Evolutionary conservation across 1,140 invertebrate species (phyloP), one percentile per base, ranked within the genome.

Genomic region (Halictus rubicundus): DNA sequence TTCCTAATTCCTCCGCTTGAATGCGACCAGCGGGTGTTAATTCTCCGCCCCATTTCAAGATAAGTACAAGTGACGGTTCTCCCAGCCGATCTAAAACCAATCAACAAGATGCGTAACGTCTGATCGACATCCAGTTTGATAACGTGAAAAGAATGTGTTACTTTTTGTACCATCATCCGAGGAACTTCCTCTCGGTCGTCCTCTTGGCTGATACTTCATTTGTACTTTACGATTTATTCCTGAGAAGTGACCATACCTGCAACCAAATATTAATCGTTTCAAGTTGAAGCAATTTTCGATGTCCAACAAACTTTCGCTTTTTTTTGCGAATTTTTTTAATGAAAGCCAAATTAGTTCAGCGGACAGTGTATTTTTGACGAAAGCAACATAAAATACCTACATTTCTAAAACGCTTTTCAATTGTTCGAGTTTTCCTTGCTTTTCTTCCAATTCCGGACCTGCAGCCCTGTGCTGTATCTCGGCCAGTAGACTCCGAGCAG

Each of bases 221-320:
- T 99, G 99, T 57, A 99, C 98, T 94, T 99, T 99, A 65, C 99
- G 96, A 95, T 99, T 99, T 82, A 99, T 99, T 23, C 99, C 99
- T 59, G 98, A 99, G 94, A 99, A 99, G 94, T 99, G 98, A 0
- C 99, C 99, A 93, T 99, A 99, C 98, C 98, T 98, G 80, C 5
- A 3, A 61, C 12, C 61, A 1, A 66, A 25, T 69, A 52, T 81
- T 86, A 60, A 75, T n/a, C 32, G n/a, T 49, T 9, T 49, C 49
- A 52, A 52, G 4, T 52, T 52, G 3, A 52, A 52, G 10, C 1
- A 52, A 52, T 16, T 14, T 16, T 10, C n/a, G n/a, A n/a, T n/a
- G n/a, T n/a, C n/a, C n/a, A n/a, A n/a, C n/a, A n/a, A n/a, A n/a
- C n/a, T n/a, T n/a, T n/a, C n/a, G n/a, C n/a, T n/a, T n/a, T n/a